A percentile compares a stretch with the other conserved stretches of the same genome.
Conservation (phyloP, 2,797 vertebrate species). For the Xenentodon cancila region DNA sequence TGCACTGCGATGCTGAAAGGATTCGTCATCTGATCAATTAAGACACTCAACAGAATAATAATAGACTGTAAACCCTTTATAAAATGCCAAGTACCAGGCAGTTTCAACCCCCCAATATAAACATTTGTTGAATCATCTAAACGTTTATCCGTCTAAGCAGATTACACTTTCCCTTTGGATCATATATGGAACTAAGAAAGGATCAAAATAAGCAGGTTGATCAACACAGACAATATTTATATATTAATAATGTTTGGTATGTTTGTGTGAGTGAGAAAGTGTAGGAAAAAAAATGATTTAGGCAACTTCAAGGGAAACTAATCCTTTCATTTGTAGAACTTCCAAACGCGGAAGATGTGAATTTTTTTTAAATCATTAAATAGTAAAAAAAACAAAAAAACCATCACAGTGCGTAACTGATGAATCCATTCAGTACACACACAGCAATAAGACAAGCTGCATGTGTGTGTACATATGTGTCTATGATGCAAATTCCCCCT, state of each 20-base stretch:
- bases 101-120: background rate
- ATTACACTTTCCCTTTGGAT: conserved; percentile 3
- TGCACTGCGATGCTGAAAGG: background rate
- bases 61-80: background rate
- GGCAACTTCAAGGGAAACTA: background rate
- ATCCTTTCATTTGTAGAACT: background rate
- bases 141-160: background rate
- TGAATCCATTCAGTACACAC: background rate
- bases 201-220: background rate
- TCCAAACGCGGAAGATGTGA: too few species aligned
- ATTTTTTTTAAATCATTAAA: background rate
- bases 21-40: conserved; percentile 2
- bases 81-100: background rate
- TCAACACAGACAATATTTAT: conserved; percentile 4
- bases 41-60: background rate
- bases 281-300: background rate
- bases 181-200: background rate
- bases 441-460: background rate
- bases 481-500: conserved; percentile 21
- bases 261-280: background rate
- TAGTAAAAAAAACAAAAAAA: conserved; percentile 1
- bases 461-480: conserved; percentile 13
- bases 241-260: background rate
- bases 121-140: too few species aligned
- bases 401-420: background rate